Conservation (phyloP, 2,888 invertebrate genomes). For the Agrotis exclamationis region DNA sequence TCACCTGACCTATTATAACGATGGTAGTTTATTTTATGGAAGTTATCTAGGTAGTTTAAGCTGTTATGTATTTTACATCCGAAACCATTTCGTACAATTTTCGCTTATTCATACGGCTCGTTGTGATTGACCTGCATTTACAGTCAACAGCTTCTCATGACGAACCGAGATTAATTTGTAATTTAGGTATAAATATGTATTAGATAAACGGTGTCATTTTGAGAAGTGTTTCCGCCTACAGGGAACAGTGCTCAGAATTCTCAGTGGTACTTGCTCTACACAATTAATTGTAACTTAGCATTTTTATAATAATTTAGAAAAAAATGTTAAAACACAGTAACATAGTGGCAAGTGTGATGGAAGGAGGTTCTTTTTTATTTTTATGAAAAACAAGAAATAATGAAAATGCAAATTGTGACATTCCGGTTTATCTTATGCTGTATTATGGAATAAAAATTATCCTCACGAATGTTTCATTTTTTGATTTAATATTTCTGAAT, state of each 20-base stretch:
- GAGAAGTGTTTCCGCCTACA: constrained; percentile 82
- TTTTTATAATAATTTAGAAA: constrained; percentile 91
- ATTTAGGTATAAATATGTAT: constrained; percentile 89
- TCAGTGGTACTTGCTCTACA: constrained; percentile 88
- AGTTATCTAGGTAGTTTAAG: constrained; percentile 90
- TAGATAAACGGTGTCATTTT: constrained; percentile 87
- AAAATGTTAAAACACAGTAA: constrained; percentile 88
- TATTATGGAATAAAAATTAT: constrained; percentile 91
- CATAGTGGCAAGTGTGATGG: constrained; percentile 86
- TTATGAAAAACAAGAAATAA: constrained; percentile 86
- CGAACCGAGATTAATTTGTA: constrained; percentile 88
- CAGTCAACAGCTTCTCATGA: constrained; percentile 84
- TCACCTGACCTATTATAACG: constrained; percentile 86
- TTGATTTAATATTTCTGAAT: constrained; percentile 58
- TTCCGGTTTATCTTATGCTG: constrained; percentile 91
- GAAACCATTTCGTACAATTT: constrained; percentile 80
- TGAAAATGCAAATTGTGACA: constrained; percentile 89
- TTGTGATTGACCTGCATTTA: constrained; percentile 88
- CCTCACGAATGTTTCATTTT: constrained; percentile 88
- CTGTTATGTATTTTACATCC: constrained; percentile 89
- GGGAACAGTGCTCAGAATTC: constrained; percentile 85
- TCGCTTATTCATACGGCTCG: constrained; percentile 79
- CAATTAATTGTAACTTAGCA: constrained; percentile 91
- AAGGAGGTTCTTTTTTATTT: constrained; percentile 86
- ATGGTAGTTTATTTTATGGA: constrained; percentile 90